phyloP scores from a whole-genome alignment of 1,140 invertebrate species.

The Eriosoma lanigerum region DNA sequence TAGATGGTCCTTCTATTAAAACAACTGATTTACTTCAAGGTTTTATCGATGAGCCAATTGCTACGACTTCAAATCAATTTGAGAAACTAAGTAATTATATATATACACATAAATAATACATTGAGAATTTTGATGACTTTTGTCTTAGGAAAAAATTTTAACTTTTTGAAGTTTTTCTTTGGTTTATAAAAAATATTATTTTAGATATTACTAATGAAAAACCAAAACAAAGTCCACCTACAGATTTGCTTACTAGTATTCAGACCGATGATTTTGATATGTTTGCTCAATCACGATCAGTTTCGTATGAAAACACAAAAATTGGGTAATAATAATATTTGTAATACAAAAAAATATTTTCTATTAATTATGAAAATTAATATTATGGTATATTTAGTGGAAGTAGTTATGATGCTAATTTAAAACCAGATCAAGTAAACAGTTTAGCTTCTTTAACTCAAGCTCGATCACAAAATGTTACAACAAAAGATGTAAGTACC shows the following conservation, averaged over 20 bases:
- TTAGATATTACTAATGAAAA: conserved; percentile 54
- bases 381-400: conserved; percentile 61
- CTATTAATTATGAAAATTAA: not conserved
- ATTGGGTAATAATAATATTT: conserved; percentile 61
- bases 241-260: conserved; percentile 53
- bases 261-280: conserved; percentile 79
- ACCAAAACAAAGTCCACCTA: conserved; percentile 53
- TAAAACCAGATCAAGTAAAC: conserved; percentile 66
- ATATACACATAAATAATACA: too few species aligned
- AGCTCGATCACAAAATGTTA: conserved; percentile 53
- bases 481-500: conserved; percentile 45
- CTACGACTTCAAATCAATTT: conserved; percentile 45
- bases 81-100: conserved; percentile 40
- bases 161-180: too few species aligned
- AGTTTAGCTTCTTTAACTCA: conserved; percentile 56
- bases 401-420: conserved; percentile 70
- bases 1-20: conserved; percentile 56
- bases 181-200: not conserved
- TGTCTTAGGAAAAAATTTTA: too few species aligned
- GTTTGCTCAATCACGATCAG: conserved; percentile 84
- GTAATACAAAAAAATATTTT: not conserved
- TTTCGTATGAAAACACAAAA: conserved; percentile 71
- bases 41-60: conserved; percentile 65
- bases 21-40: conserved; percentile 60
- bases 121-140: too few species aligned